These are phyloP conservation scores for Drosophila parvula DNA, from an alignment of 1,140 invertebrate species.

Conservation along the genomic window DNA sequence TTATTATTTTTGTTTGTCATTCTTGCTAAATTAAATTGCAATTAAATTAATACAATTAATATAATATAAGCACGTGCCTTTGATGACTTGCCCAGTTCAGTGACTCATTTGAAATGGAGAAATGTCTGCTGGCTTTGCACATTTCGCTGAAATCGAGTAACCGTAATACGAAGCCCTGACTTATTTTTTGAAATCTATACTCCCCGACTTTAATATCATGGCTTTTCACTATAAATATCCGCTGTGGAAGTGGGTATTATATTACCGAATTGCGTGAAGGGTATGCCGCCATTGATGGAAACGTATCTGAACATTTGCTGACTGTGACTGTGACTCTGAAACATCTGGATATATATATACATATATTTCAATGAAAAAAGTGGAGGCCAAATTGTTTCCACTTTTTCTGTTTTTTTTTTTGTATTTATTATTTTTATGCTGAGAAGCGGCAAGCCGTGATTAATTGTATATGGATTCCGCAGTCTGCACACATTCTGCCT, in stretches of 20 bases:
- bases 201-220: not conserved
- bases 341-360: constrained; percentile 35
- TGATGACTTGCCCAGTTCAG: not conserved
- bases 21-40: no score
- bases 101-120: not conserved
- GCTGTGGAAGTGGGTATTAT: constrained; percentile 18
- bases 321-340: not conserved
- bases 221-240: constrained; percentile 14
- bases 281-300: constrained; percentile 3
- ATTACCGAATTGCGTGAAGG: constrained; percentile 9
- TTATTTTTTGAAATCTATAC: not conserved
- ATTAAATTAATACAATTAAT: not conserved
- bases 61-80: not conserved
- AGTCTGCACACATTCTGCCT: constrained; percentile 1
- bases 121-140: not conserved
- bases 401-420: constrained; percentile 9
- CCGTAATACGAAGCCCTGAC: constrained; percentile 13
- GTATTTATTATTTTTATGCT: constrained; percentile 9
- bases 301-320: not conserved
- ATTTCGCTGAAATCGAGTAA: constrained; percentile 8
- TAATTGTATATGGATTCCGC: constrained; percentile 46
- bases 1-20: no score
- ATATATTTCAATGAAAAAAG: constrained; percentile 43
- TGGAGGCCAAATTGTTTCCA: constrained; percentile 40
- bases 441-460: constrained; percentile 45